Evolutionary conservation across 1,140 invertebrate species (phyloP).

Genomic region (Tetramorium simillimum): DNA sequence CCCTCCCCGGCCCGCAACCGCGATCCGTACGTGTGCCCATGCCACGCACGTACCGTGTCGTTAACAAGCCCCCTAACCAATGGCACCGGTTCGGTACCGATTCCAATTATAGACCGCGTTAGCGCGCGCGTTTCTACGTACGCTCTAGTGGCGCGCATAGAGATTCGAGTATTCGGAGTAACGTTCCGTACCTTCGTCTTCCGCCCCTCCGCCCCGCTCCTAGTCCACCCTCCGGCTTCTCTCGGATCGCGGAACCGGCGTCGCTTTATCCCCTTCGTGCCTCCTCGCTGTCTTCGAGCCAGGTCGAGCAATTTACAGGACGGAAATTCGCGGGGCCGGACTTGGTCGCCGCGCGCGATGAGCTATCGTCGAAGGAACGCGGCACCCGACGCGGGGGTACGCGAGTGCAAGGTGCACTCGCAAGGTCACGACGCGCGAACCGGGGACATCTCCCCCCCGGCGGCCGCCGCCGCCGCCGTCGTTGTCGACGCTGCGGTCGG

Average conservation of each 20-base stretch:
- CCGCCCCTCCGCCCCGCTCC: neutral
- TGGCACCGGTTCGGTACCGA: constrained; percentile 72
- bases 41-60: constrained; percentile 72
- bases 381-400: neutral
- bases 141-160: constrained; percentile 38
- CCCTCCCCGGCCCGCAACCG: neutral
- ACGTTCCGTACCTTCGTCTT: neutral
- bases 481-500: constrained; percentile 57
- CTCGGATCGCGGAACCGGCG: constrained; percentile 33
- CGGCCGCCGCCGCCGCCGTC: constrained; percentile 3
- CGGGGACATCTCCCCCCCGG: constrained; percentile 1
- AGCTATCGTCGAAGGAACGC: neutral
- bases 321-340: neutral
- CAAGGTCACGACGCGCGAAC: constrained; percentile 59
- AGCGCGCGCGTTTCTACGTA: constrained; percentile 50
- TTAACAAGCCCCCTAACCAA: constrained; percentile 74
- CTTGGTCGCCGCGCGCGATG: neutral
- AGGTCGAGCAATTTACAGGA: neutral
- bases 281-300: too few relatives aligned
- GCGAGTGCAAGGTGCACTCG: constrained; percentile 47
- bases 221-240: neutral
- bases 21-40: constrained; percentile 62
- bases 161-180: neutral
- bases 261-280: neutral
- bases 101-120: constrained; percentile 72